A percentile compares a stretch with the other conserved stretches of the same genome.
These are phyloP conservation scores for Morpho deidamia DNA, from an alignment of 2,888 invertebrate genomes.

Conservation along the genomic window DNA sequence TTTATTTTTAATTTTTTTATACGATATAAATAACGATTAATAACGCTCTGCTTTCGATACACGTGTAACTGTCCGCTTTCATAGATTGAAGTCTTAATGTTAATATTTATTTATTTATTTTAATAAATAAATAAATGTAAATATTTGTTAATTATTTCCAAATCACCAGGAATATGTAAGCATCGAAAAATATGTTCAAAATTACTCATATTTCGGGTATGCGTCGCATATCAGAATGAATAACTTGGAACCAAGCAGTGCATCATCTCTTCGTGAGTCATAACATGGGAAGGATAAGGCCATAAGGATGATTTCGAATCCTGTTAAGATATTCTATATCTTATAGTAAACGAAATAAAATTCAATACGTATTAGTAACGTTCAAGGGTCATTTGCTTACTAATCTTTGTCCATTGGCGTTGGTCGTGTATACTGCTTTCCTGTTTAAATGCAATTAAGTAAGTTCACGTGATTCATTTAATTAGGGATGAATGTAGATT, in stretches of 20 bases:
- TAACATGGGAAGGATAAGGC: constrained; percentile 4
- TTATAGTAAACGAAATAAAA: background rate
- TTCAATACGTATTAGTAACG: background rate
- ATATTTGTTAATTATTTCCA: too few species aligned
- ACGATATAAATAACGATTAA: too few species aligned
- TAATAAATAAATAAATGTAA: too few species aligned
- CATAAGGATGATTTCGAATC: background rate
- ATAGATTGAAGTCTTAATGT: too few species aligned
- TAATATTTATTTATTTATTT: too few species aligned
- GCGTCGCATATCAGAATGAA: constrained; percentile 7
- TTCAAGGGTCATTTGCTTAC: too few species aligned
- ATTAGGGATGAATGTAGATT: background rate
- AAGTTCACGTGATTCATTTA: background rate
- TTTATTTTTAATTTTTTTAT: too few species aligned
- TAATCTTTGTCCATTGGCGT: background rate
- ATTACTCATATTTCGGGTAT: constrained; percentile 13
- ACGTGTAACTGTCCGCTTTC: too few species aligned
- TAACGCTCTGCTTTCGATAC: too few species aligned
- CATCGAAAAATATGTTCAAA: background rate
- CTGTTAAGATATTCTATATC: background rate
- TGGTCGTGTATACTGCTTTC: background rate
- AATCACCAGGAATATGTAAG: background rate
- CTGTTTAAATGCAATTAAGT: background rate
- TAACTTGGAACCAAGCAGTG: constrained; percentile 13
- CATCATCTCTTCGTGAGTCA: constrained; percentile 17